A percentile compares a stretch with the other conserved stretches of the same genome.
phyloP scores from a whole-genome alignment of 2,888 invertebrate species.

The Oscheius myriophilus region DNA sequence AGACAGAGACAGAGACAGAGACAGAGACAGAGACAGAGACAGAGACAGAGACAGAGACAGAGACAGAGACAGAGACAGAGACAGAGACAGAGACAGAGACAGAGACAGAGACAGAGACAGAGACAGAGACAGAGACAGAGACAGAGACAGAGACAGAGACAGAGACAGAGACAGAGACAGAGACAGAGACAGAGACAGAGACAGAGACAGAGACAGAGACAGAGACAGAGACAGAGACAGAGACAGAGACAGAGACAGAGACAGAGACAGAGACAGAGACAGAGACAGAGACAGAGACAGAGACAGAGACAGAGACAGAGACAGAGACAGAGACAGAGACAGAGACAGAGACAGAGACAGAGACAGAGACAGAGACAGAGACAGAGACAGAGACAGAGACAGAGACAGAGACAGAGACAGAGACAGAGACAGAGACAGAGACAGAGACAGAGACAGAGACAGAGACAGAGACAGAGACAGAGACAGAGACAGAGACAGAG shows the following conservation, averaged over 20 bases:
- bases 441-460: background rate
- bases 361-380: background rate
- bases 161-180: background rate
- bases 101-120: background rate
- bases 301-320: background rate
- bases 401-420: background rate
- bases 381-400: background rate
- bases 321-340: background rate
- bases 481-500: background rate
- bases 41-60: background rate
- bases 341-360: background rate
- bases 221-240: background rate
- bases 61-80: background rate
- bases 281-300: background rate
- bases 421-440: background rate
- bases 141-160: background rate
- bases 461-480: background rate
- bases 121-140: background rate
- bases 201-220: background rate
- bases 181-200: background rate
- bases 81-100: background rate
- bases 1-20: background rate
- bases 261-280: background rate
- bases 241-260: background rate
- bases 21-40: background rate